phyloP scores from a whole-genome alignment of 2,113 vertebrate genomes.

The Calidris pygmaea region DNA sequence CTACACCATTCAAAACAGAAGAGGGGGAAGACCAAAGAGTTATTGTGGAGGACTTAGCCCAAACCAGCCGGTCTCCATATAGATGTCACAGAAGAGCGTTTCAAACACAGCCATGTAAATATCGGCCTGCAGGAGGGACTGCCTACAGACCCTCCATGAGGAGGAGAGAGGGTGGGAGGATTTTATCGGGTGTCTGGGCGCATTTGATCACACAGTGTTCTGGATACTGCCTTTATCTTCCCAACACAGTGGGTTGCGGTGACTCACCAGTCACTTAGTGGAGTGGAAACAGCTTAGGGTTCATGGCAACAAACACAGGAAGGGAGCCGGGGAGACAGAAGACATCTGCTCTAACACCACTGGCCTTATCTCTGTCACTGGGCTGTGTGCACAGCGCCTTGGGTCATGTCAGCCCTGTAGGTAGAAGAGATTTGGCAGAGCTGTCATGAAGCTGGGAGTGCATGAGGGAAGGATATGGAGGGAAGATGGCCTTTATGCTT shows the following conservation, averaged over 20 bases:
- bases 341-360: neutral
- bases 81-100: neutral
- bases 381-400: rapidly evolving
- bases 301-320: constrained; percentile 8
- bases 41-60: neutral
- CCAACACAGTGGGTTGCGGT: neutral
- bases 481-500: neutral
- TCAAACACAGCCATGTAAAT: neutral
- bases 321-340: neutral
- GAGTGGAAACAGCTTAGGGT: neutral
- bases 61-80: neutral
- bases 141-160: neutral
- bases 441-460: neutral
- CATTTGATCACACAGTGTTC: constrained; percentile 31
- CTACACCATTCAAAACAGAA: constrained; percentile 45
- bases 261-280: neutral
- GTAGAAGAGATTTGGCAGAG: neutral
- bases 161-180: neutral
- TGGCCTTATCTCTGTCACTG: neutral
- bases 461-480: neutral
- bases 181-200: constrained; percentile 43
- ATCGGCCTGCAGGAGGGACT: neutral
- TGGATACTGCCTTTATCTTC: constrained; percentile 24
- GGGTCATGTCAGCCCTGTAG: neutral
- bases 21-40: neutral